Base-by-base conservation (phyloP, 2,888 invertebrate genomes). In the Morinoia aosen region DNA sequence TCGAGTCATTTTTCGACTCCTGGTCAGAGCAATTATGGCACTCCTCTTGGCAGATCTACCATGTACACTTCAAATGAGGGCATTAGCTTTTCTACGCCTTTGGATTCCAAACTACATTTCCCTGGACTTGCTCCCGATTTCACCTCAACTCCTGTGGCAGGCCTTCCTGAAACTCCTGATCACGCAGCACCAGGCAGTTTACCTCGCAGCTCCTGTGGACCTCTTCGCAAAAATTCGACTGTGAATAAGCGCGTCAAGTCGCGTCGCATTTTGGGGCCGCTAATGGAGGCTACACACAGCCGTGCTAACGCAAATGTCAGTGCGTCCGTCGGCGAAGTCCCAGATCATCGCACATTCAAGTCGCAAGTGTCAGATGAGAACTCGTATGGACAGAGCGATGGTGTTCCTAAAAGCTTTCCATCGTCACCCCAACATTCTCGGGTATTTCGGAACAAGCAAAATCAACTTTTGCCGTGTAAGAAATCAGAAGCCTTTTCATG, bases 391-490 rank as follows among this genome's bases (percentile, higher is more conserved):
- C 95, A 95, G n/a, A 19, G 57, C 39, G 95, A 95, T 88, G 91
- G 96, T 33, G 95, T 95, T 39, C 95, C 91, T 40, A 95, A 96
- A 48, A 95, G 91, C 19, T 19, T 95, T 48, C 96, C 95, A 58
- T 91, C 96, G 58, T 96, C 96, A 12, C 95, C 96, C 19, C 95
- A 95, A 40, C 95, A 96, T 64, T 94, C 96, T 11, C 95, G 96
- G 10, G 96, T 96, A 10, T 91, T 96, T n/a, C 95, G 96, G 61
- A 96, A 96, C 91, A 96, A 96, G 25, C 95, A 96, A 95, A 96
- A 96, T 64, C 93, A 57, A 57, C 76, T 96, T 40, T 96, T 96
- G 93, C 96, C 94, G 39, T 95, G 96, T 16, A 76, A 94, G 39
- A 96, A 96, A 94, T 94, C 95, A 0, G 90, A 57, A 57, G 96